phyloP scores from a whole-genome alignment of 2,113 vertebrate species.

The Pachypanchax playfairii region DNA sequence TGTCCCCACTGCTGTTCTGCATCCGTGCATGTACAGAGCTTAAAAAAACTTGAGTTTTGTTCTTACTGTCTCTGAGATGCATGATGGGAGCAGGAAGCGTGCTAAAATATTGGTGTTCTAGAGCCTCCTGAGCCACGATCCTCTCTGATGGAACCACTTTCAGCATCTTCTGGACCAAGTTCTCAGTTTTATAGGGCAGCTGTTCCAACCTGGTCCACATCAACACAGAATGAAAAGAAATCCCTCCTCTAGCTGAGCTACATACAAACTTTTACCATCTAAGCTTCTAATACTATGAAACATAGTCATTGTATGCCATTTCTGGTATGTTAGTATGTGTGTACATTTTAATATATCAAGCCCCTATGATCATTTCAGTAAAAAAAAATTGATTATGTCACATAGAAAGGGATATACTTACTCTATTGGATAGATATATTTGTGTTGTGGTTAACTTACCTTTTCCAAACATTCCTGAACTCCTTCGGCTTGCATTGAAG shows the following conservation, averaged over 20 bases:
- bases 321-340: too few species aligned
- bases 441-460: slow-evolving; percentile 83
- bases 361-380: background rate
- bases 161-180: slow-evolving; percentile 85
- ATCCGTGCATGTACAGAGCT: too few species aligned
- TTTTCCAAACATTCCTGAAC: slow-evolving; percentile 84
- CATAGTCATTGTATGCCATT: too few species aligned
- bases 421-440: too few species aligned
- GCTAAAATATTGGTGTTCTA: slow-evolving; percentile 86
- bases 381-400: too few species aligned
- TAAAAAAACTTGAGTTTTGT: too few species aligned
- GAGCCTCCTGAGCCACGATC: slow-evolving; percentile 79
- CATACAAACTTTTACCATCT: background rate
- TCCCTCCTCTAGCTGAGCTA: too few species aligned
- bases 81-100: slow-evolving; percentile 83
- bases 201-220: slow-evolving; percentile 78
- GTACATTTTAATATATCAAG: too few species aligned
- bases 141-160: slow-evolving; percentile 76
- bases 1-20: too few species aligned
- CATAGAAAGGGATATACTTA: too few species aligned
- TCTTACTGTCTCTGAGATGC: slow-evolving; percentile 83
- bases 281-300: too few species aligned
- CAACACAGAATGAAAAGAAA: background rate
- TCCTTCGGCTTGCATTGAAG: slow-evolving; percentile 74
- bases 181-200: slow-evolving; percentile 82